A percentile compares a stretch with the other conserved stretches of the same genome.
Conservation (phyloP, 2,113 vertebrate species). For the Aptenodytes patagonicus region DNA sequence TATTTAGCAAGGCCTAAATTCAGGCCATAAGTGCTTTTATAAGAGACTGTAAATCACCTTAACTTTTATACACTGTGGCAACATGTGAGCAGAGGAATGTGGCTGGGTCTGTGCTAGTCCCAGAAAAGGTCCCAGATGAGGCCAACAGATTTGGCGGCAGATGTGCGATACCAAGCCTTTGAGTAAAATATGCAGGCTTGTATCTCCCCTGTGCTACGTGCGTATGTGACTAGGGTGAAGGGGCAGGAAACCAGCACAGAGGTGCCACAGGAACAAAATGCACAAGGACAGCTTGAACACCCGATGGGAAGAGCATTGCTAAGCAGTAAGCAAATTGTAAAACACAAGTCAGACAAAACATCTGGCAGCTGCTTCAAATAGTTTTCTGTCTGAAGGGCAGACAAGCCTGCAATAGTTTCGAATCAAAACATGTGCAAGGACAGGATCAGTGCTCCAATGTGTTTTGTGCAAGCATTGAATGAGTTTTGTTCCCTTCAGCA, state of each 20-base stretch:
- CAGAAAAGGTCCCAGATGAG: not conserved
- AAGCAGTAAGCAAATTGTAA: constrained; percentile 68
- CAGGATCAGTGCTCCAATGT: not conserved
- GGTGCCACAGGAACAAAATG: not conserved
- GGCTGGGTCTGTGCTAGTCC: not conserved
- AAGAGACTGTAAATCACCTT: not conserved
- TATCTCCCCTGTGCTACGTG: not conserved
- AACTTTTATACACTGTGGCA: not conserved
- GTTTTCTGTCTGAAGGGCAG: constrained; percentile 74
- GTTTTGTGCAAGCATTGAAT: not conserved
- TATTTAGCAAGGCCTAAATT: not conserved
- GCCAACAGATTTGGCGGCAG: not conserved
- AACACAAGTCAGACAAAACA: constrained; percentile 76
- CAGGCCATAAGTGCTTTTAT: not conserved
- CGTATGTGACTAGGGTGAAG: fast-evolving
- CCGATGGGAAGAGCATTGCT: constrained; percentile 27
- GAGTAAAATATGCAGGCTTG: not conserved
- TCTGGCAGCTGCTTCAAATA: constrained; percentile 77
- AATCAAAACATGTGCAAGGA: constrained; percentile 67
- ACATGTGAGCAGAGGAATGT: not conserved
- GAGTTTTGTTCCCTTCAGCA: not conserved
- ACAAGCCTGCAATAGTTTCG: constrained; percentile 19
- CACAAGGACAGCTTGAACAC: not conserved
- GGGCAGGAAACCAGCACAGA: not conserved
- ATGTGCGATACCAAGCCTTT: fast-evolving